Evolutionary conservation across 1,140 invertebrate genomes (phyloP), one percentile per base, ranked within the genome.

Genomic region (Radopholus similis): DNA sequence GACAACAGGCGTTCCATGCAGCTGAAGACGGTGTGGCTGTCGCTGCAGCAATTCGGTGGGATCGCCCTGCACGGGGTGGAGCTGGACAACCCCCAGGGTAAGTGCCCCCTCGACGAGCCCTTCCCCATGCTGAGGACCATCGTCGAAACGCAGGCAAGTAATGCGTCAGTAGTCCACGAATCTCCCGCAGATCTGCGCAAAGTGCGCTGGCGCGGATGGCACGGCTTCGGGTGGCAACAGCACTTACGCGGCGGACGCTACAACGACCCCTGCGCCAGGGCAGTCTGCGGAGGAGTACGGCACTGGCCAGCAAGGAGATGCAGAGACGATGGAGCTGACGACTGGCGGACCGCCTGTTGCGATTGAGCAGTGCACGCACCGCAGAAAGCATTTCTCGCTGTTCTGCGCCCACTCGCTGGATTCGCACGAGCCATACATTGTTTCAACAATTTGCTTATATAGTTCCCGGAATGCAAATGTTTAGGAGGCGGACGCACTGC

Each of bases 1-100:
- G 66, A 68, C 53, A 60, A 68, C 42, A 60, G 35, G 23, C 63
- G 53, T 8, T 68, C 66, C 13, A 68, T 68, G 28, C 66, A 69
- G 53, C 64, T 66, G 2, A n/a, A 68, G 66, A 34, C 66, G 2
- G 63, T 68, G 5, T 68, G 66, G 66, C n/a, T 55, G 11, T 64
- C 66, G 2, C 32, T 68, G 30, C 30, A 68, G 21, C 34, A 62
- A 13, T 44, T 65, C 21, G 66, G 34, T 23, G 66, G 66, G 18
- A 68, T 68, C 47, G 66, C 66, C 15, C 47, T 68, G 8, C 66
- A 68, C 13, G 58, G 59, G 21, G 30, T 68, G 21, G 66, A 66
- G 21, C 21, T 55, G 15, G 66, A 68, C 49, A 68, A 68, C 38
- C 42, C 40, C 23, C 34, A 37, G 32, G 66, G 66, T 5, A 34